Evolutionary conservation across 2,113 vertebrate genomes (phyloP).

Genomic region (Antigone vipio): DNA sequence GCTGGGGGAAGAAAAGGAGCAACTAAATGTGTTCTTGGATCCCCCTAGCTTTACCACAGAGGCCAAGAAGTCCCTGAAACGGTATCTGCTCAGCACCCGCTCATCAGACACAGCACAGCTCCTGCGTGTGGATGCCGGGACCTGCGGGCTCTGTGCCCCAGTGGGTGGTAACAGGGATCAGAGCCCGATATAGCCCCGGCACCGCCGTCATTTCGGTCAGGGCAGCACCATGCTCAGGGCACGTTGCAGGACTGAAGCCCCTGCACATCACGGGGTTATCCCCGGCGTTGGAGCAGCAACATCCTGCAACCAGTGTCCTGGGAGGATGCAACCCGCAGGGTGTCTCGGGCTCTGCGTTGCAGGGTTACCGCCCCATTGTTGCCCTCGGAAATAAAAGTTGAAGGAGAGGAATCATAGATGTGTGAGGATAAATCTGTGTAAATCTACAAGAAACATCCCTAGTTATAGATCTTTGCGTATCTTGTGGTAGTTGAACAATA

Average conservation of each 20-base stretch:
- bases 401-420: not conserved
- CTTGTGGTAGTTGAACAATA: not conserved
- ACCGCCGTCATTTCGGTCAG: rapidly evolving
- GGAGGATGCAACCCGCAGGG: not conserved
- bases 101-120: not conserved
- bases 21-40: not conserved
- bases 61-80: not conserved
- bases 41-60: not conserved
- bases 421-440: not conserved
- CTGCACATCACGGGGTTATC: not conserved
- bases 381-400: not conserved
- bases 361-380: not conserved
- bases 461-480: not conserved
- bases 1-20: not conserved
- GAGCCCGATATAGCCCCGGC: not conserved
- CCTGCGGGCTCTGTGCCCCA: not conserved
- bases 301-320: rapidly evolving
- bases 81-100: not conserved
- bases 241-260: not conserved
- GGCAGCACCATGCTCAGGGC: not conserved
- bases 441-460: not conserved
- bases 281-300: not conserved
- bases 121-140: rapidly evolving
- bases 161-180: rapidly evolving
- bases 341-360: rapidly evolving